Evolutionary conservation across 2,113 vertebrate genomes (phyloP).

Genomic region (Carollia perspicillata): DNA sequence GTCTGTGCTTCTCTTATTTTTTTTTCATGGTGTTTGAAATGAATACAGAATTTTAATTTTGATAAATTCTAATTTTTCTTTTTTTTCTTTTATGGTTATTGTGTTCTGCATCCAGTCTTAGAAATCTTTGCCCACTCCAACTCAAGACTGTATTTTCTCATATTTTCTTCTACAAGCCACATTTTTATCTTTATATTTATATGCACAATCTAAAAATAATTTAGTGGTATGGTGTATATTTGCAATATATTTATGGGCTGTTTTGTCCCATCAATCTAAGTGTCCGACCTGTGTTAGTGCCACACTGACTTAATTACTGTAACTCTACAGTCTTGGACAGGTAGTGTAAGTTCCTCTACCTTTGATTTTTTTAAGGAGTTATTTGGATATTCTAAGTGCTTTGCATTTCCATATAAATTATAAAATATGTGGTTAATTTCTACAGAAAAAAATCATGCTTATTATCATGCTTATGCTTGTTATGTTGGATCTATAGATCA

Average conservation of each 20-base stretch:
- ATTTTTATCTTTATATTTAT: neutral
- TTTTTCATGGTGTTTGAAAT: neutral
- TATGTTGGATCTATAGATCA: neutral
- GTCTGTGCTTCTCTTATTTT: neutral
- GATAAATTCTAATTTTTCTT: neutral
- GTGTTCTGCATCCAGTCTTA: neutral
- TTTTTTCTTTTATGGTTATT: slow-evolving; percentile 16
- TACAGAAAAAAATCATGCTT: neutral
- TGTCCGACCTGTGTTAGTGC: neutral
- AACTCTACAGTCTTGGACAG: neutral
- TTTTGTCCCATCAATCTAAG: slow-evolving; percentile 7
- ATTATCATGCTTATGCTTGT: neutral
- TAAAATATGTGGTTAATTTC: neutral
- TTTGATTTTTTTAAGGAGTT: neutral
- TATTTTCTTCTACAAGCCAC: neutral
- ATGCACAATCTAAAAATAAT: neutral
- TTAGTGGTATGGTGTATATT: neutral
- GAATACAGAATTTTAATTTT: neutral
- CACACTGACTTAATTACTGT: neutral
- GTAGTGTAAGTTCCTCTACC: neutral
- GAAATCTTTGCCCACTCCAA: neutral
- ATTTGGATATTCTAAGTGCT: neutral
- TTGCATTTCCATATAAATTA: neutral
- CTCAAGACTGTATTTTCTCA: neutral
- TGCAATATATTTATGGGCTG: neutral